Evolutionary conservation across 2,888 invertebrate species (phyloP).

Genomic region (Actias luna): DNA sequence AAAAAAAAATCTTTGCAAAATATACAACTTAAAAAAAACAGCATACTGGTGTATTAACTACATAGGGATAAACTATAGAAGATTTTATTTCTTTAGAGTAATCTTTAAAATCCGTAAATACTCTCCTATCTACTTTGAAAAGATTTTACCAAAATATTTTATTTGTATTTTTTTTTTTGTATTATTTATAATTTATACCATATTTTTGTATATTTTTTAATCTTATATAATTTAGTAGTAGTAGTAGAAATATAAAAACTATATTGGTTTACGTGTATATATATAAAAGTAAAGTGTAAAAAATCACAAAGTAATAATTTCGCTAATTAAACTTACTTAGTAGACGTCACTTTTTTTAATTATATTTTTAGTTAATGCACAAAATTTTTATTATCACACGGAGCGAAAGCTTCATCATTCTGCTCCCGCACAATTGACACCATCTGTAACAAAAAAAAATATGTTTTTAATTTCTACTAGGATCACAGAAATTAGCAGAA

Average conservation of each 20-base stretch:
- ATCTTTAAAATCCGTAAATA: too few species aligned
- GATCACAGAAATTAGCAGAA: neutral
- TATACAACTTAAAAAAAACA: constrained; percentile 11
- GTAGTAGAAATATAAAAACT: constrained; percentile 42
- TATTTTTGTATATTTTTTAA: constrained; percentile 22
- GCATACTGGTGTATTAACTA: neutral
- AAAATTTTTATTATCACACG: constrained; percentile 55
- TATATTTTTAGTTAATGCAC: constrained; percentile 60
- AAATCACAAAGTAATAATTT: constrained; percentile 78
- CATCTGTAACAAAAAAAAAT: constrained; percentile 61
- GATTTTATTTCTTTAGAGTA: neutral
- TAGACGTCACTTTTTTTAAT: constrained; percentile 48
- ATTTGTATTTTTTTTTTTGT: neutral
- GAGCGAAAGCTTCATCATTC: constrained; percentile 34
- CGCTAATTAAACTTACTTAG: constrained; percentile 68
- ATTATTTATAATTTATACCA: neutral
- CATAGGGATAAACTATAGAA: neutral
- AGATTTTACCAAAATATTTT: neutral
- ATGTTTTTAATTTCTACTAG: too few species aligned
- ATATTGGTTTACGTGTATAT: constrained; percentile 45
- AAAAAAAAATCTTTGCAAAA: constrained; percentile 16
- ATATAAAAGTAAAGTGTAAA: constrained; percentile 57
- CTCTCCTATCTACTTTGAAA: too few species aligned
- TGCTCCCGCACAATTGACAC: constrained; percentile 35
- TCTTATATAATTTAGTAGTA: constrained; percentile 35